Percentiles rank a stretch among this genome's conserved stretches.
These are phyloP conservation scores for Icerya purchasi DNA, from an alignment of 2,888 invertebrate genomes.

Conservation along the genomic window DNA sequence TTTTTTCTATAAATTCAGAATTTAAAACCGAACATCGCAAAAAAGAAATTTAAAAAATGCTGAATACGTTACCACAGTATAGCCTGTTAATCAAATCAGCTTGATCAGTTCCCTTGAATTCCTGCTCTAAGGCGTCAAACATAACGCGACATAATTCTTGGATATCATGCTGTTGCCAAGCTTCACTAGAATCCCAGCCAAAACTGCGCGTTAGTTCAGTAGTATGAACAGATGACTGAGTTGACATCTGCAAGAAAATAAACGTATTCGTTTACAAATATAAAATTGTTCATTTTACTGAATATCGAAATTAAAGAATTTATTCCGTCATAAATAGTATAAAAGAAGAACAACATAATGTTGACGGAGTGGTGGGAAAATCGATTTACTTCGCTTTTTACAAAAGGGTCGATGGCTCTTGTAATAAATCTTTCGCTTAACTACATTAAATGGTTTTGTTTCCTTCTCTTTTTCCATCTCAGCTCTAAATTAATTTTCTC, in stretches of 20 bases:
- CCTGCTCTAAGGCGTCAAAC: constrained; percentile 71
- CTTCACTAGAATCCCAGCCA: constrained; percentile 74
- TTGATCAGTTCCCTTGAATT: constrained; percentile 60
- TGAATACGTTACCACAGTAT: constrained; percentile 35
- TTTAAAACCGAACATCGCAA: neutral
- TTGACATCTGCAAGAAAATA: constrained; percentile 38
- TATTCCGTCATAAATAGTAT: neutral
- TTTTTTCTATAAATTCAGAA: neutral
- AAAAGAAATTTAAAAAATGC: neutral
- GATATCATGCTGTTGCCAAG: constrained; percentile 82
- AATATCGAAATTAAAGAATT: neutral
- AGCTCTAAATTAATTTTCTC: no score
- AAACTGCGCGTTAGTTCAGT: constrained; percentile 69
- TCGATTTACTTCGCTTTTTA: no score
- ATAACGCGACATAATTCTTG: constrained; percentile 74
- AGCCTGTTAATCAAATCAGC: constrained; percentile 59
- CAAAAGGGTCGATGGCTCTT: no score
- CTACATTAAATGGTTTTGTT: no score
- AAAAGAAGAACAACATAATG: no score
- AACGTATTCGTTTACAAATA: neutral
- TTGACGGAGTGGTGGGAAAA: no score
- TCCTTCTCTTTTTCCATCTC: no score
- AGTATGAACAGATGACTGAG: constrained; percentile 58
- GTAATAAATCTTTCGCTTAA: no score
- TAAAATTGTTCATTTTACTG: neutral